Base-by-base conservation (phyloP, 1,140 invertebrate genomes). In the Trinorchestia longiramus region DNA sequence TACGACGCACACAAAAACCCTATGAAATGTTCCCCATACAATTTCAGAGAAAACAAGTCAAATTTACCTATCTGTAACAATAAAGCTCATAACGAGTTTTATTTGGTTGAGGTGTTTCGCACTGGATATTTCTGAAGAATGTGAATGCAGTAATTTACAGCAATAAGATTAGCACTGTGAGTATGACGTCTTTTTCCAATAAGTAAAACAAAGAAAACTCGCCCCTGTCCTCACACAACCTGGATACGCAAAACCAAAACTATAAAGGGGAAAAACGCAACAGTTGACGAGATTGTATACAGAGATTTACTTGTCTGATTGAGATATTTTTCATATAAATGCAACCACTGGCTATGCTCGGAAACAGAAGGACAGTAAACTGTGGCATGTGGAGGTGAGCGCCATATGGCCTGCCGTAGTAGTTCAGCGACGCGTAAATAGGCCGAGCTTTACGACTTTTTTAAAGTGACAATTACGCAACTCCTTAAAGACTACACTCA, bases 391-490 rank as follows among this genome's bases (percentile, higher is more conserved):
- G 62, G 62, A 53, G 47, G 47, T 53, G 47, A 6, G 62, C 62
- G 62, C 62, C 62, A 77, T 77, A 77, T 77, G 62, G 62, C 36
- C 62, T 19, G 15, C 15, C 62, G 62, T 77, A 77, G 62, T 77
- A 77, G 62, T 36, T 77, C 62, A 77, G 62, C 62, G 62, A 77
- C 62, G 62, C 62, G 62, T 77, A 77, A 77, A 77, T 77, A 28
- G 62, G 62, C 62, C 62, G 62, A 77, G 62, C 28, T 77, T 77
- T 77, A 77, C 62, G 62, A 77, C 62, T 36, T 77, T 77, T 77
- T 77, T 77, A 77, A 77, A 77, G 62, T 77, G 62, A 77, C 62
- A 77, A 77, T 77, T 77, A 77, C 62, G 62, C 28, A 77, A 77
- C 62, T 15, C 62, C 62, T 77, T 77, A 77, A 77, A 77, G 62